Evolutionary conservation across 2,888 invertebrate genomes (phyloP).

Genomic region (Meghimatium bilineatum): DNA sequence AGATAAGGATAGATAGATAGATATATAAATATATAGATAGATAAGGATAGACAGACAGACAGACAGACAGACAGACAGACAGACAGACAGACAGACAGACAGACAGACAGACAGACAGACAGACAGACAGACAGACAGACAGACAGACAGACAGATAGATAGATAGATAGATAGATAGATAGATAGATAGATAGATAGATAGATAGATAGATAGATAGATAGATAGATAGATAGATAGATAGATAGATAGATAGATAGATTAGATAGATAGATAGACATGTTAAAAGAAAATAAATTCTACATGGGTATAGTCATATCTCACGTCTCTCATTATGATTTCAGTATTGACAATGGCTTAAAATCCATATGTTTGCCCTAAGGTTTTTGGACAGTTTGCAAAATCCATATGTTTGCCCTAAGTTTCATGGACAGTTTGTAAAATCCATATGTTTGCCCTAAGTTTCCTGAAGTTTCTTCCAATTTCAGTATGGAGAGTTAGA

Average conservation of each 20-base stretch:
- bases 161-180: constrained; percentile 8
- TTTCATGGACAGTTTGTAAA: too few relatives aligned
- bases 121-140: neutral
- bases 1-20: neutral
- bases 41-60: constrained; percentile 26
- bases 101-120: neutral
- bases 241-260: constrained; percentile 18
- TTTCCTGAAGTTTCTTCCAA: too few relatives aligned
- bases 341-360: too few relatives aligned
- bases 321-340: too few relatives aligned
- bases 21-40: constrained; percentile 17
- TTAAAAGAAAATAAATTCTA: too few relatives aligned
- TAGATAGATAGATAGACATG: constrained; percentile 9
- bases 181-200: constrained; percentile 18
- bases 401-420: too few relatives aligned
- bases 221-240: constrained; percentile 18
- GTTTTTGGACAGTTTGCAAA: too few relatives aligned
- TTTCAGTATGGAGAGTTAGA: too few relatives aligned
- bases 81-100: neutral
- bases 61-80: constrained; percentile 17
- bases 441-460: too few relatives aligned
- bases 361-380: too few relatives aligned
- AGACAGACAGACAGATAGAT: neutral
- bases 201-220: constrained; percentile 18
- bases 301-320: too few relatives aligned